These are phyloP conservation scores for Physeter macrocephalus DNA, from an alignment of 2,113 vertebrate genomes.

Conservation along the genomic window DNA sequence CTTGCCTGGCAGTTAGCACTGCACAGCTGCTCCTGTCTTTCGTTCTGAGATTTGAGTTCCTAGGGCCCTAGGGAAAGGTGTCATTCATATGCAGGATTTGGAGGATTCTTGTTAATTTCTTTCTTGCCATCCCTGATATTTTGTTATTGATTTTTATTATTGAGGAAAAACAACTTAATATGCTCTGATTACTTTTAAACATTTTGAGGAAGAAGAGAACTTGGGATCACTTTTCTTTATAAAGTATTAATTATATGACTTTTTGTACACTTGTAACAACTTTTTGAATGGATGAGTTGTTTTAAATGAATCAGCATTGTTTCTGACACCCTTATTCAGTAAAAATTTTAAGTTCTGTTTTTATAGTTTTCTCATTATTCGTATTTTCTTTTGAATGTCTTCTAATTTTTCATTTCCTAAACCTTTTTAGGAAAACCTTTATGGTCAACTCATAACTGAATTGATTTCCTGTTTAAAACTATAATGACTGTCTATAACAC, in stretches of 20 bases:
- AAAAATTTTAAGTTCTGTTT: background rate
- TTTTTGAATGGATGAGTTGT: background rate
- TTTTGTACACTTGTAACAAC: background rate
- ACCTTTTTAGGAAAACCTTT: too few species aligned
- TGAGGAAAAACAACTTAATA: background rate
- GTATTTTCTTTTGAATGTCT: background rate
- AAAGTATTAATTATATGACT: background rate
- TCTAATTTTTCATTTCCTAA: background rate
- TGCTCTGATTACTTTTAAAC: background rate
- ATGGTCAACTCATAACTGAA: background rate
- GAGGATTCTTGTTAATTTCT: background rate
- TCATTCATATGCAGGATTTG: background rate
- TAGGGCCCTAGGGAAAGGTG: background rate
- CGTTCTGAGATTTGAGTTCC: background rate
- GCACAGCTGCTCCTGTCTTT: background rate
- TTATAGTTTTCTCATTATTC: background rate
- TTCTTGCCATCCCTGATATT: background rate
- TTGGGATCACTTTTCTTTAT: background rate
- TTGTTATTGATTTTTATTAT: background rate
- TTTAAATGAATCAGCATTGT: background rate
- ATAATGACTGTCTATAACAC: background rate
- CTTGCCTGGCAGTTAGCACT: background rate
- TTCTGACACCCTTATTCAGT: background rate
- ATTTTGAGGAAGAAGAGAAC: background rate
- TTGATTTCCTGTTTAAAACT: slow-evolving; percentile 14